Base-by-base conservation (phyloP, 2,888 invertebrate species). In the Amiota minor region DNA sequence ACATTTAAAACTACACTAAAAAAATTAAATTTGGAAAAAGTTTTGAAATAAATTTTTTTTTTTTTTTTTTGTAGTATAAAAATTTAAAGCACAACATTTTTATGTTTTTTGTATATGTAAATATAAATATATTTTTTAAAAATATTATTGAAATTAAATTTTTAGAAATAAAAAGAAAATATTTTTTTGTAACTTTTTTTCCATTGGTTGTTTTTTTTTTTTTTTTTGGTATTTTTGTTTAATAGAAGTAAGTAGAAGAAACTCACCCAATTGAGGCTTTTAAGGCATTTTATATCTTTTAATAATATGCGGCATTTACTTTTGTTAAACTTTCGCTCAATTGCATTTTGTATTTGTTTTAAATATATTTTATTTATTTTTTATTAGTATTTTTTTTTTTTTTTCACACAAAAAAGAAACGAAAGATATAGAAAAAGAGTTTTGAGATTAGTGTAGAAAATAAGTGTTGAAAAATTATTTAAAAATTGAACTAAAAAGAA, bases 201-300 rank as follows among this genome's bases (percentile, higher is more conserved):
- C 73, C 74, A 47, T 74, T 16, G n/a, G n/a, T 59, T 16, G 20
- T 59, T 35, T 59, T 59, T 73, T 69, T 68, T 71, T 61, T 69
- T 70, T 68, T 35, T 35, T 35, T 35, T 23, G 1, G 1, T 23
- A 2, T 23, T 35, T 35, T 35, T 35, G 2, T 35, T 35, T 35
- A 35, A 35, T 35, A 35, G 35, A 67, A 50, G 23, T 50, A 65
- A 62, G 45, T 23, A 72, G 70, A 78, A 75, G 72, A 75, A 86
- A 85, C 85, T 85, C 85, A 85, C 85, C 85, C 85, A 85, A 85
- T 86, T 79, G 78, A 82, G 85, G 80, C 79, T 78, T 84, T 68
- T 77, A 81, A 81, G 77, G 82, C 80, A 82, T 72, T 72, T 56
- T 65, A 62, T 20, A 59, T 59, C 49, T 72, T 20, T 69, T 69